Evolutionary conservation across 2,797 vertebrate genomes (phyloP), one percentile per base, ranked within the genome.

Genomic region (Mionectes olivaceus): DNA sequence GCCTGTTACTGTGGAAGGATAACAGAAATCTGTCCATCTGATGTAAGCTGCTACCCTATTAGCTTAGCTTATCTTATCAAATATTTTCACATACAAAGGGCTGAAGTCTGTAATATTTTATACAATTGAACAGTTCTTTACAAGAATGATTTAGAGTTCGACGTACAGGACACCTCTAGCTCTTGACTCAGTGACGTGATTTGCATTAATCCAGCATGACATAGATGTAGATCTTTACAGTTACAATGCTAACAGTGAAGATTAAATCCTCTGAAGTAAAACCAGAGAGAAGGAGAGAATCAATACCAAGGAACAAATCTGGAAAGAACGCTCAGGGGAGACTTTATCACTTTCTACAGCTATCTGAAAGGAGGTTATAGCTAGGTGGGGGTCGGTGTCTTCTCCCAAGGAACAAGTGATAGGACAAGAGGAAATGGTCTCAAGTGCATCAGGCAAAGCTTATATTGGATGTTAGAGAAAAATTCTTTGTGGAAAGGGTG

Each of bases 191-290:
- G 22, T 88, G 68, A 81, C 50, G 59, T 24, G 24, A 85, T 86
- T 78, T 89, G 16, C 33, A 43, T 71, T 93, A 83, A 89, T 90
- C n/a, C 49, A 70, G 28, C 27, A 41, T 71, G 86, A 64, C 37
- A 68, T 10, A 68, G 46, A 80, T 19, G 49, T n/a, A 69, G 46
- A 60, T 53, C 35, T 78, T 87, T 33, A 27, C 47, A 57, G 52
- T 55, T 70, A 55, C n/a, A 71, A 32, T n/a, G 37, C 6, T 82
- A 59, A 90, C 59, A 79, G 7, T 60, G 30, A 92, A 18, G 28
- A 67, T 7, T 73, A 71, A 84, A 74, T 64, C 11, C 24, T 46
- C 35, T 77, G 12, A 39, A 84, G 24, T 52, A 56, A 50, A 77
- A 43, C 4, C 33, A 19, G 27, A 74, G 41, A 74, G 64, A 88